phyloP scores from a whole-genome alignment of 2,113 vertebrate species.

The Phylloscopus trochilus region DNA sequence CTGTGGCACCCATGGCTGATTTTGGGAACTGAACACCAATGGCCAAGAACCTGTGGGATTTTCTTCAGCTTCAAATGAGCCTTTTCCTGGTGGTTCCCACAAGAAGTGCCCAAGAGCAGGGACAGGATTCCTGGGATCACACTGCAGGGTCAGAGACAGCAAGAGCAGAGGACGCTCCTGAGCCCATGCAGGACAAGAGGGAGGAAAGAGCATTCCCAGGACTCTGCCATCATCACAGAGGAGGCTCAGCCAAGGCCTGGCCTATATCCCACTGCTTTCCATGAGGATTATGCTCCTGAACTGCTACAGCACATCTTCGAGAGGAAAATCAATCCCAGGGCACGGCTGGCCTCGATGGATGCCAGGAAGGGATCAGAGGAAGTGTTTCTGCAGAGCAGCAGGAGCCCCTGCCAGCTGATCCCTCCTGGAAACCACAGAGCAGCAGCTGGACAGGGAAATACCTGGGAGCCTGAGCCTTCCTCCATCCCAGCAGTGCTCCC shows the following conservation, averaged over 20 bases:
- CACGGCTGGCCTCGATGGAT: rapidly evolving
- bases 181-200: background rate
- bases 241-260: background rate
- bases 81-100: background rate
- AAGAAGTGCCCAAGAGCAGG: rapidly evolving
- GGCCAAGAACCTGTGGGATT: background rate
- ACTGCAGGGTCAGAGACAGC: background rate
- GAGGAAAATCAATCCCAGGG: background rate
- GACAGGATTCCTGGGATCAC: rapidly evolving
- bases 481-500: background rate
- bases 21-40: background rate
- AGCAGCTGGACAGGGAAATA: background rate
- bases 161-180: background rate
- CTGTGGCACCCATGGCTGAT: background rate
- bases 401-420: background rate
- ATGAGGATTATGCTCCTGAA: background rate
- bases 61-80: background rate
- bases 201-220: background rate
- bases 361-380: background rate
- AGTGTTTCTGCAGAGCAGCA: rapidly evolving
- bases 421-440: background rate
- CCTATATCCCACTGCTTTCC: background rate
- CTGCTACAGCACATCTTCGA: rapidly evolving
- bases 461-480: background rate
- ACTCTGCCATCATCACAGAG: rapidly evolving